Evolutionary conservation across 2,797 vertebrate species (phyloP), one percentile per base, ranked within the genome.

Genomic region (Danio albolineatus): DNA sequence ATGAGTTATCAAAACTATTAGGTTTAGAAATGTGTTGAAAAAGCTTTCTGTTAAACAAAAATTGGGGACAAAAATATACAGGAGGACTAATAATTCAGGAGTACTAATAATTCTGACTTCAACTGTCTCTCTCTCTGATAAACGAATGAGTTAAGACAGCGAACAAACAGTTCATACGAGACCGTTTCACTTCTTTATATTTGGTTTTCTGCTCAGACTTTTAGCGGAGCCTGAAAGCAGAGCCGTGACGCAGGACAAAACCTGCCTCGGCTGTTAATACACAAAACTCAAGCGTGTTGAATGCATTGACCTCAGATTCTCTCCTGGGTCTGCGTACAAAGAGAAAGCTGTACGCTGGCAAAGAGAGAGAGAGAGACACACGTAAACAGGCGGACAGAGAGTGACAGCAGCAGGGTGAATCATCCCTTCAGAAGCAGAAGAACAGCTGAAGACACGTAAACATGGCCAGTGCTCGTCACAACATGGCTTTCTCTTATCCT

Each of bases 351-450:
- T 28, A 28, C 3, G 3, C 28, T 28, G 28, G 28, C 28, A 28
- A 28, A 28, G 28, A 28, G 28, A 28, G 28, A 28, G 28, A 28
- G 28, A 28, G 28, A 28, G 28, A 28, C 28, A 67, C 44, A 51
- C 36, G 12, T 49, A 54, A 73, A 76, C 65, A 67, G 67, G 10
- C 73, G 72, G 67, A 73, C 67, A 82, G 76, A 73, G 41, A 76
- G 69, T 49, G 69, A 65, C 28, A 70, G 76, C 53, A 59, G 12
- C 53, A 57, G 10, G 7, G 49, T 61, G 84, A 85, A 36, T 85
- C 84, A 85, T 82, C 67, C 14, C 54, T 80, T 60, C 79, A 61
- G 62, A 60, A 44, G 62, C 46, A 74, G 56, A 81, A 81, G 36
- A 74, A 73, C 49, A 53, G 44, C 60, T 57, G 51, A 71, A 72